Percentiles rank a stretch among this genome's conserved stretches.
Conservation (phyloP, 2,113 vertebrate genomes). For the Brevimyrus niger region DNA sequence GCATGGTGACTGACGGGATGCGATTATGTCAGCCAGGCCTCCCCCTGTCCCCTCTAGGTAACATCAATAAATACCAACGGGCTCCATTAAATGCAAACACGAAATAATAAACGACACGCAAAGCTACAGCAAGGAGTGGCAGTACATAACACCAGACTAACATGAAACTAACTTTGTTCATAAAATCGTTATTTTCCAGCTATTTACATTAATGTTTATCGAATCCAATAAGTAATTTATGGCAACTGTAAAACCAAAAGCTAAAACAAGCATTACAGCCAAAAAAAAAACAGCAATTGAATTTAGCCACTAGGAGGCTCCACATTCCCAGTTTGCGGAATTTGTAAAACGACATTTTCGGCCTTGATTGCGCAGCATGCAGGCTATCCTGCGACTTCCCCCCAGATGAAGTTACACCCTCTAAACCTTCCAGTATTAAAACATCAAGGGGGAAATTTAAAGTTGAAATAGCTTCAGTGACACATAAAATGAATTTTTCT, state of each 20-base stretch:
- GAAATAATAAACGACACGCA: neutral
- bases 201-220: neutral
- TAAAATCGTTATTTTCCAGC: neutral
- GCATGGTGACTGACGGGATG: neutral
- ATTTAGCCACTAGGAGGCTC: slow-evolving; percentile 55
- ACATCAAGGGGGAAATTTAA: slow-evolving; percentile 22
- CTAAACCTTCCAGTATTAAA: slow-evolving; percentile 5
- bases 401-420: slow-evolving; percentile 25
- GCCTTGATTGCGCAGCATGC: slow-evolving; percentile 32
- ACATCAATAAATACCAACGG: neutral
- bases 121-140: neutral
- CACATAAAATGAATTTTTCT: slow-evolving; percentile 43
- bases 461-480: slow-evolving; percentile 32
- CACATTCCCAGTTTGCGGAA: slow-evolving; percentile 29
- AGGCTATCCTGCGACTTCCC: slow-evolving; percentile 24
- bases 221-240: neutral
- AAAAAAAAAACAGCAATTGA: neutral
- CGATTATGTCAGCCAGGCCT: neutral
- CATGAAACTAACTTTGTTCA: neutral
- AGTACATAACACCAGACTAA: neutral
- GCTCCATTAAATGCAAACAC: neutral
- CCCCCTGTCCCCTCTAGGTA: neutral
- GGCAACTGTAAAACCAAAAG: neutral
- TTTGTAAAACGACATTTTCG: slow-evolving; percentile 21
- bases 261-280: neutral